A percentile compares a stretch with the other conserved stretches of the same genome.
Evolutionary conservation across 2,113 vertebrate genomes (phyloP).

Genomic region (Sinocyclocheilus anshuiensis): DNA sequence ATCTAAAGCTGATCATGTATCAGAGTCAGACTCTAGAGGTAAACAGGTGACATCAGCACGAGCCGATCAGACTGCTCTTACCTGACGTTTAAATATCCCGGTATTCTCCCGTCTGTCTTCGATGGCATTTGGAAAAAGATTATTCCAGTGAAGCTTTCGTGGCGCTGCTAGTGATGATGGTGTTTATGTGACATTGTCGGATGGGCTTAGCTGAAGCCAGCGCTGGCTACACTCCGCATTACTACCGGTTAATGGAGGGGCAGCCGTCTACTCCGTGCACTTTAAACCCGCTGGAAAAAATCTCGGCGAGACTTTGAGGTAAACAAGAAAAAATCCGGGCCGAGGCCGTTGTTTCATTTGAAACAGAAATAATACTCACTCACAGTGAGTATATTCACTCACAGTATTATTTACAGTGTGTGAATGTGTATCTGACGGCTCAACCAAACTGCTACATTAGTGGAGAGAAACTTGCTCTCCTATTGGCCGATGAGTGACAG

Average conservation of each 20-base stretch:
- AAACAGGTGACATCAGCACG: constrained; percentile 39
- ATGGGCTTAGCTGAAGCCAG: neutral
- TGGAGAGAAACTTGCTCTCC: constrained; percentile 36
- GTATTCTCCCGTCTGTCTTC: constrained; percentile 9
- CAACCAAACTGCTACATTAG: neutral
- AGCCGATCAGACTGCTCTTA: constrained; percentile 5
- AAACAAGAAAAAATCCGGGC: neutral
- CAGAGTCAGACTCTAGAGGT: constrained; percentile 7
- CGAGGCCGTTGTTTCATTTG: constrained; percentile 14
- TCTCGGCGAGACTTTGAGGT: neutral
- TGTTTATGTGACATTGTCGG: constrained; percentile 35
- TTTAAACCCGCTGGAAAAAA: neutral
- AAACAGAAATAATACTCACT: neutral
- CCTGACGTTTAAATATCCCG: constrained; percentile 13
- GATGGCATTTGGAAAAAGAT: neutral
- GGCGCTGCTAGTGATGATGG: constrained; percentile 23
- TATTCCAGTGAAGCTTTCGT: constrained; percentile 19
- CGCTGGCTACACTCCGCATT: neutral
- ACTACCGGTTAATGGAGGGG: constrained; percentile 30
- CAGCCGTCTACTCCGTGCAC: neutral
- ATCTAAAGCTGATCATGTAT: neutral
- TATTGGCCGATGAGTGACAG: constrained; percentile 33
- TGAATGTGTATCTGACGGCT: neutral
- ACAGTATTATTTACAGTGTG: constrained; percentile 44
- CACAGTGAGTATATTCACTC: neutral